A percentile compares a stretch with the other conserved stretches of the same genome.
These are phyloP conservation scores for Ctenochaetus hawaiiensis DNA, from an alignment of 2,797 vertebrate genomes.

Conservation along the genomic window DNA sequence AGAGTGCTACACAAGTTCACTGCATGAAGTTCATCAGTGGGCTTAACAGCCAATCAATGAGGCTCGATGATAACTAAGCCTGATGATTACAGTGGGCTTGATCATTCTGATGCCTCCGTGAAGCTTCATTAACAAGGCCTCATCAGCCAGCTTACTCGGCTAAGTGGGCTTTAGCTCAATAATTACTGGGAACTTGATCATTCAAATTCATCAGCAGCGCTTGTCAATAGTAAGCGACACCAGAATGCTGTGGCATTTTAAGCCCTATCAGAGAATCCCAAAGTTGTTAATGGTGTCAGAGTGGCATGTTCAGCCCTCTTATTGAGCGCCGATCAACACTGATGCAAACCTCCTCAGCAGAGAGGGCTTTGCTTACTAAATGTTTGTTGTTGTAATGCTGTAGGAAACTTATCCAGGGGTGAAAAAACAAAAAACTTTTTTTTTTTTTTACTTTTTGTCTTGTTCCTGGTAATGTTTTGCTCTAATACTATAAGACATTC, in stretches of 20 bases:
- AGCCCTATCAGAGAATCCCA: slow-evolving; percentile 64
- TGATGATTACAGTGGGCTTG: slow-evolving; percentile 82
- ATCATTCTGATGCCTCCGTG: slow-evolving; percentile 79
- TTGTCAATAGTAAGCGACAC: slow-evolving; percentile 77
- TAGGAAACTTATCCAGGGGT: background rate
- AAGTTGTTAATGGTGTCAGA: slow-evolving; percentile 69
- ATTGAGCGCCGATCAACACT: slow-evolving; percentile 46
- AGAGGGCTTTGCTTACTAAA: slow-evolving; percentile 47
- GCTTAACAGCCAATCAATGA: slow-evolving; percentile 82
- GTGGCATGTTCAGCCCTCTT: slow-evolving; percentile 53
- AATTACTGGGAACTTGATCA: slow-evolving; percentile 82
- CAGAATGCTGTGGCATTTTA: slow-evolving; percentile 66
- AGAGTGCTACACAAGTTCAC: slow-evolving; percentile 66
- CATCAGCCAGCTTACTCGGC: slow-evolving; percentile 80
- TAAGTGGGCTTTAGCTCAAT: slow-evolving; percentile 79
- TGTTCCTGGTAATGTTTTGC: slow-evolving; percentile 31
- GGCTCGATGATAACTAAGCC: slow-evolving; percentile 80
- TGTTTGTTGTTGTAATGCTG: slow-evolving; percentile 37
- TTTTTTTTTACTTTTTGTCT: slow-evolving; percentile 6
- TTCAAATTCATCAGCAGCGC: slow-evolving; percentile 79
- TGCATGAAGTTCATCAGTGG: slow-evolving; percentile 75
- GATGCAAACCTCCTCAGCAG: slow-evolving; percentile 33
- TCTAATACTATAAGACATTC: slow-evolving; percentile 18
- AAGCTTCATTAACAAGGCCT: slow-evolving; percentile 81
- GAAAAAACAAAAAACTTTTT: background rate